A percentile compares a stretch with the other conserved stretches of the same genome.
phyloP scores from a whole-genome alignment of 2,797 vertebrate genomes.

The Semotilus atromaculatus region DNA sequence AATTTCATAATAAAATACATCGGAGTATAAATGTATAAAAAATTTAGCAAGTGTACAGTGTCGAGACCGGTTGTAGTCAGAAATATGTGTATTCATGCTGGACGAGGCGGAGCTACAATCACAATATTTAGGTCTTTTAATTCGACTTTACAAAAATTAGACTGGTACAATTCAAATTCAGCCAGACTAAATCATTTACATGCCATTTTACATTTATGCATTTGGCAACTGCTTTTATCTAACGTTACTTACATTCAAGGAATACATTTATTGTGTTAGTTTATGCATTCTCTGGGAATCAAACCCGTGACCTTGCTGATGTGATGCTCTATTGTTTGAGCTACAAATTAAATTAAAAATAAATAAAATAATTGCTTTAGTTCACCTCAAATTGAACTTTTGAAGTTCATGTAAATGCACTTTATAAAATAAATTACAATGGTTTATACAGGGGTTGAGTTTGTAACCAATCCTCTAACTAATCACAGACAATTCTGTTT shows the following conservation, averaged over 20 bases:
- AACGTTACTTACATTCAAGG: neutral
- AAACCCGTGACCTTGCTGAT: neutral
- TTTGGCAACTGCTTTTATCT: neutral
- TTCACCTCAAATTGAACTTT: neutral
- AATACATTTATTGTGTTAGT: neutral
- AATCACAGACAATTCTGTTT: neutral
- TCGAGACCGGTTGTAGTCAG: neutral
- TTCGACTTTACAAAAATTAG: neutral
- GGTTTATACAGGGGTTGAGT: neutral
- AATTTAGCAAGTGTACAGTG: neutral
- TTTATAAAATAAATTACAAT: neutral
- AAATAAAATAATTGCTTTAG: neutral
- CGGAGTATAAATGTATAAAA: too few species aligned
- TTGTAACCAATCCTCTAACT: neutral
- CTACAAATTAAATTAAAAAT: neutral
- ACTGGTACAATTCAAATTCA: neutral
- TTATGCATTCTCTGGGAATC: neutral
- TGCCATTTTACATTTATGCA: neutral
- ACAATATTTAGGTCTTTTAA: neutral
- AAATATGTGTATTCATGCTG: neutral
- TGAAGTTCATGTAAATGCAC: neutral
- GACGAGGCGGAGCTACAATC: neutral
- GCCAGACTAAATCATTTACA: neutral
- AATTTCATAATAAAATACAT: neutral
- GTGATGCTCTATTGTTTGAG: neutral